Base-by-base conservation (phyloP, 2,888 invertebrate genomes). In the Epinotia brunnichana region DNA sequence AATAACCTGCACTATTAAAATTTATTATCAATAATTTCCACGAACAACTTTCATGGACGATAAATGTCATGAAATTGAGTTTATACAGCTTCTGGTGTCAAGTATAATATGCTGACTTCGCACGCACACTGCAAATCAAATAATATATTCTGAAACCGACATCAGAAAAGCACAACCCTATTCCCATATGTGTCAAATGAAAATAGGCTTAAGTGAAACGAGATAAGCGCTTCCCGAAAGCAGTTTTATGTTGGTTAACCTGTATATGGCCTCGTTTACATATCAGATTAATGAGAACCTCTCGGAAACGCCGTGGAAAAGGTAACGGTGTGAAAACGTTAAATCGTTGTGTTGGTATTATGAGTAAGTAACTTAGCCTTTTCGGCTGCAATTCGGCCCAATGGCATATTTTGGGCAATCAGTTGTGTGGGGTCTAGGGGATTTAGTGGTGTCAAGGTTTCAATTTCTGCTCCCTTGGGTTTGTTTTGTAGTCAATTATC, bases 241-340 rank as follows among this genome's bases (percentile, higher is more conserved):
- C n/a, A 59, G 4, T 21, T 3, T 56, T 10, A 41, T 66, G 35
- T 56, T 41, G 21, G 19, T 56, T n/a, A 41, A 56, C 53, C 56
- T 29, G 56, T 67, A 44, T 44, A 61, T 51, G 53, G 39, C 44
- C 64, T 60, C 48, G 39, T 73, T 73, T 73, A 35, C 68, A 73
- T 73, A 59, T 41, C 61, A 68, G 57, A 69, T 72, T 72, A 72
- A 62, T 72, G 21, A 56, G 11, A 59, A 54, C 61, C 41, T 59
- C 62, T 69, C 35, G 51, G 57, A 59, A 69, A 69, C 5, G 69
- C 54, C 54, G 57, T 73, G 56, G 62, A 68, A 68, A 68, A 39
- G 68, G 53, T 63, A 73, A 73, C 73, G 63, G 63, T 73, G 68
- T 69, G 73, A 73, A 73, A 69, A 73, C 51, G 39, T 41, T 73